Base-by-base conservation (phyloP, 2,888 invertebrate species). In the Acrobasis repandana region DNA sequence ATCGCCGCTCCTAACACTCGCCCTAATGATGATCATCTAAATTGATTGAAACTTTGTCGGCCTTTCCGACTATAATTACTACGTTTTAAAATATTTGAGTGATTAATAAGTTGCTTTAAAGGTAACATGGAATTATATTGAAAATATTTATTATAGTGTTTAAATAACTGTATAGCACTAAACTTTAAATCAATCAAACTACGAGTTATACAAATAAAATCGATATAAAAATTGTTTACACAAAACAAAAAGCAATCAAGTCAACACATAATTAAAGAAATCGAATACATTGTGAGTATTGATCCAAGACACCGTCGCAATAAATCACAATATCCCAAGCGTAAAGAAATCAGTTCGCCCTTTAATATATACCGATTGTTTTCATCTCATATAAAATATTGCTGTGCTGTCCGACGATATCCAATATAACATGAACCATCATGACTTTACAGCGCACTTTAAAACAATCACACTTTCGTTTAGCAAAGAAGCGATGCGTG, bases 321-420 rank as follows among this genome's bases (percentile, higher is more conserved):
- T 83, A 79, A 83, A 80, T 81, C 76, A 79, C 69, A 73, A 66
- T 72, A 73, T 66, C 70, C 70, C 67, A 67, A 76, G 79, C 78
- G 75, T 76, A 77, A 80, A 80, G 75, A 78, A 77, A 79, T 72
- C 75, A 77, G 75, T 75, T 74, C 63, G 63, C 69, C 74, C 74
- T 79, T 81, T 78, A 78, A 80, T 80, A 81, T 84, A 79, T 76
- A 82, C 78, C 73, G 77, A 83, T 82, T 82, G 80, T 80, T 81
- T 82, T 80, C 73, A 77, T 76, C 77, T 75, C 71, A 64, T 69
- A 71, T 82, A 74, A 82, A 76, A 77, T 83, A 83, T 73, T 74
- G 73, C 68, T 63, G 64, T 72, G 63, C 66, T 70, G 72, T 74
- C 68, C 63, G 74, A 62, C 49, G 56, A 49, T 46, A 16, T 38